Conservation (phyloP, 2,888 invertebrate species). For the Andrena praecox region DNA sequence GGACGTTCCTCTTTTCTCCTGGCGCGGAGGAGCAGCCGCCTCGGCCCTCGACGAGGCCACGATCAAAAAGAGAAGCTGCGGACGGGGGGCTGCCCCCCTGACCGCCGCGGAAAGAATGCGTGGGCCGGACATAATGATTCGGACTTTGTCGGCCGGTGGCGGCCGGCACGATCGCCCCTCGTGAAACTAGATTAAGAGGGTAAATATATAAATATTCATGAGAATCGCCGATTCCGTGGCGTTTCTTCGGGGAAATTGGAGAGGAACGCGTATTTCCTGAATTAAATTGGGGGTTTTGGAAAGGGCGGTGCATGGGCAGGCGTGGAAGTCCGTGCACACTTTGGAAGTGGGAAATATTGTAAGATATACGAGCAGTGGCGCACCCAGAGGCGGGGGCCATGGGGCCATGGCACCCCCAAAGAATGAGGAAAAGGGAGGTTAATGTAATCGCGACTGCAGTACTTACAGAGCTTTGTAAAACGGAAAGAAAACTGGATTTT, state of each 20-base stretch:
- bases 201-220: slow-evolving; percentile 62
- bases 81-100: slow-evolving; percentile 42
- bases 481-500: no score
- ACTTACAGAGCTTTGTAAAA: no score
- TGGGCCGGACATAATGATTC: slow-evolving; percentile 83
- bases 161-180: slow-evolving; percentile 60
- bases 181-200: slow-evolving; percentile 67
- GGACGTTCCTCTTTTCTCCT: slow-evolving; percentile 41
- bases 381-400: no score
- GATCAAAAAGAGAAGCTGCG: slow-evolving; percentile 74
- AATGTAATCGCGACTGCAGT: no score
- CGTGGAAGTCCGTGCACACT: neutral
- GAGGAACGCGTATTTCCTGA: neutral
- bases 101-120: slow-evolving; percentile 80
- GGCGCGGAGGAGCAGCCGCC: slow-evolving; percentile 51
- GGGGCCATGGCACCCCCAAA: no score
- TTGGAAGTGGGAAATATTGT: no score
- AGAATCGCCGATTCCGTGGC: neutral
- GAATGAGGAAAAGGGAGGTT: no score
- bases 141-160: slow-evolving; percentile 79
- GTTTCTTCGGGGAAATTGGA: neutral
- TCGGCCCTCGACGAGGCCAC: slow-evolving; percentile 59
- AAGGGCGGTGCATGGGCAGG: neutral
- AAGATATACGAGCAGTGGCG: no score
- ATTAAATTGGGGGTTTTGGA: neutral